These are phyloP conservation scores for Oikopleura vanhoeffeni DNA, from an alignment of 23 tunicate species.

Conservation along the genomic window DNA sequence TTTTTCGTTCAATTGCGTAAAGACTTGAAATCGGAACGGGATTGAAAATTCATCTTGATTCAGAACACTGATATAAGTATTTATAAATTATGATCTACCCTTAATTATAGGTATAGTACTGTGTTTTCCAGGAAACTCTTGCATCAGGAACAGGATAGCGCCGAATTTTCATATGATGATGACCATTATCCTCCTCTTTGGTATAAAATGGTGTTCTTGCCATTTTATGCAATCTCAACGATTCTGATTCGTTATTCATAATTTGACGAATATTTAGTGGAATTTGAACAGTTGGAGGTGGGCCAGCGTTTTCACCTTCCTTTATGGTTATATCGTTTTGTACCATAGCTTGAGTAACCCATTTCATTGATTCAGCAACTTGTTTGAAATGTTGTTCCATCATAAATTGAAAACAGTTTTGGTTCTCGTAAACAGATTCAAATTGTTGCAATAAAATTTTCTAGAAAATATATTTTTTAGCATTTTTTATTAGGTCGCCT, in stretches of 20 bases:
- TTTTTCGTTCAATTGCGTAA: too few species aligned
- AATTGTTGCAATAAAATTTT: background rate
- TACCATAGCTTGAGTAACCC: conserved; percentile 11
- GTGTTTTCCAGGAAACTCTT: background rate
- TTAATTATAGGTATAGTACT: background rate
- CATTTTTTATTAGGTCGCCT: too few species aligned
- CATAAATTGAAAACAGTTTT: conserved; percentile 1
- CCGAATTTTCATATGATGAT: background rate
- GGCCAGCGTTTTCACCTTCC: conserved; percentile 2
- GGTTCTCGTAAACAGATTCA: background rate
- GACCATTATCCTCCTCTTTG: background rate
- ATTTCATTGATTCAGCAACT: background rate
- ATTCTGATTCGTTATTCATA: background rate
- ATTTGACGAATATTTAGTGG: background rate
- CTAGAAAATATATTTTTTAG: too few species aligned
- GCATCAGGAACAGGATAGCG: conserved; percentile 10
- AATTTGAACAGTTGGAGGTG: conserved; percentile 5
- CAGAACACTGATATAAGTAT: too few species aligned
- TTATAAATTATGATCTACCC: too few species aligned
- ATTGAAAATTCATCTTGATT: too few species aligned
- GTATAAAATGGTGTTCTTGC: background rate
- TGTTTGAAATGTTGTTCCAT: conserved; percentile 11
- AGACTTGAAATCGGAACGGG: too few species aligned
- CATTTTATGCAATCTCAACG: conserved; percentile 8
- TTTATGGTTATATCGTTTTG: background rate